Evolutionary conservation across 2,888 invertebrate genomes (phyloP), one percentile per base, ranked within the genome.

Genomic region (Protonemura montana): DNA sequence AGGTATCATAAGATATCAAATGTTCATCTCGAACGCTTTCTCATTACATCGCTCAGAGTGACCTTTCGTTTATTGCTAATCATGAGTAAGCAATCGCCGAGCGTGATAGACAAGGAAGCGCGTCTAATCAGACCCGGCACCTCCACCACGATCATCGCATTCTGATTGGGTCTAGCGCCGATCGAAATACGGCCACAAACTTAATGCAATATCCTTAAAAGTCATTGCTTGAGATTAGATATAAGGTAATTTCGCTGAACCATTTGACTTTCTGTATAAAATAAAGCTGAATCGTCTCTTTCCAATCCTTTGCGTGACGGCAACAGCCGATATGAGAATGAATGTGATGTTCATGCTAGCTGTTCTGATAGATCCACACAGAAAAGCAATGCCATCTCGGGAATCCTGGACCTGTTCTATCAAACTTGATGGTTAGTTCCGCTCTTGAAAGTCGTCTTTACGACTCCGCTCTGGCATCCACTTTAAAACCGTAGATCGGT

Each of bases 241-340:
- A 59, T 59, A 59, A 59, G 59, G 59, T 59, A 59, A 59, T 59
- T 59, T 59, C 59, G 59, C 21, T 59, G 13, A 59, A 59, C 59
- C 59, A 59, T 59, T 59, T 59, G 59, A 59, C 59, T 59, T 59
- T 59, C 59, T 59, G 59, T 59, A 59, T 59, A 59, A 59, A 59
- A 59, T 59, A 59, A 59, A 59, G 59, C 59, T 59, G 59, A 59
- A 59, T 59, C 59, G 59, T 59, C 59, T 59, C 13, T 59, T 59
- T 59, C 21, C 59, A 10, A 59, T 21, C 21, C 59, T 10, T 59
- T 59, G 59, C 21, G 7, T 59, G 59, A 59, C 13, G 86, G 85
- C 76, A 25, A 16, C 76, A 87, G 85, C 87, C 83, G 87, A 85
- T 87, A 87, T 87, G 81, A 85, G 87, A 85, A 87, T 85, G 87